Evolutionary conservation across 2,113 vertebrate species (phyloP).

Genomic region (Beaufortia kweichowensis): DNA sequence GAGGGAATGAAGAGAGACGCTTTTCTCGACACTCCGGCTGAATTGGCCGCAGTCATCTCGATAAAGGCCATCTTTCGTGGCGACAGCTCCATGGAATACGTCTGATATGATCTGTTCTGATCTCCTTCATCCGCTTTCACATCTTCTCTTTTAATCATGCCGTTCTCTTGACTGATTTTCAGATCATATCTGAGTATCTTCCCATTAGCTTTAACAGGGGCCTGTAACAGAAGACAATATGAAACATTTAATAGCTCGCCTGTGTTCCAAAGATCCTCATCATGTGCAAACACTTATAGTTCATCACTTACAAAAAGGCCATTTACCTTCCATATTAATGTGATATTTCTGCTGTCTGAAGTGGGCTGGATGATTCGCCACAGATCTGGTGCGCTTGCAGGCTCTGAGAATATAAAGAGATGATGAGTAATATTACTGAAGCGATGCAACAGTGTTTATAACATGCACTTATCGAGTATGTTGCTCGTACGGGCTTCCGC

Average conservation of each 20-base stretch:
- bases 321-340: conserved; percentile 86
- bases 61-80: conserved; percentile 49
- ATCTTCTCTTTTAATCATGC: conserved; percentile 24
- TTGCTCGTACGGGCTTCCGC: conserved; percentile 81
- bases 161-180: conserved; percentile 48
- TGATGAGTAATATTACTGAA: not conserved
- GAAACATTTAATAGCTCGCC: not conserved
- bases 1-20: conserved; percentile 70
- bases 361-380: conserved; percentile 73
- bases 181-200: conserved; percentile 78
- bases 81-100: not conserved
- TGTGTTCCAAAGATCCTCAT: not conserved
- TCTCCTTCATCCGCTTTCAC: conserved; percentile 42
- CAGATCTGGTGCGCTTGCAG: conserved; percentile 77
- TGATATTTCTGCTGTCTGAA: conserved; percentile 61
- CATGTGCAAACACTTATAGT: not conserved
- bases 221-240: conserved; percentile 50
- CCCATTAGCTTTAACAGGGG: conserved; percentile 72
- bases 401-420: conserved; percentile 69
- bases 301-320: not conserved
- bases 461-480: not conserved
- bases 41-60: conserved; percentile 75
- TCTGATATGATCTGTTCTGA: not conserved
- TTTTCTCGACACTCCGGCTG: conserved; percentile 72
- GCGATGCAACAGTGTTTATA: not conserved